Percentiles rank a stretch among this genome's conserved stretches.
These are phyloP conservation scores for Drosophila bocqueti DNA, from an alignment of 1,140 invertebrate species.

Conservation along the genomic window DNA sequence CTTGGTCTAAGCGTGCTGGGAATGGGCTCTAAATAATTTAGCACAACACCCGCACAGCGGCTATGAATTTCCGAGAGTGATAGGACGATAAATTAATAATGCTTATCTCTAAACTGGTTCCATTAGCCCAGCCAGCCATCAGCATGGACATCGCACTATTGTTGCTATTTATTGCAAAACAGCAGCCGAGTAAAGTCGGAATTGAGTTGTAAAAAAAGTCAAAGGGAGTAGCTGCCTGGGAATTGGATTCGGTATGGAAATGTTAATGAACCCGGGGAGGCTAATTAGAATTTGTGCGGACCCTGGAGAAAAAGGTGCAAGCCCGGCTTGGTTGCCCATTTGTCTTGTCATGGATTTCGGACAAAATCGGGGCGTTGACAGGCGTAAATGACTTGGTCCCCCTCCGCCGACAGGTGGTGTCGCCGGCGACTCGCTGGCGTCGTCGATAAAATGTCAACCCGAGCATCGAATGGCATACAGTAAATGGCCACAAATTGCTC, in stretches of 20 bases:
- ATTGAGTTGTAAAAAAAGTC: conserved; percentile 41
- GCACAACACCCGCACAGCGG: conserved; percentile 63
- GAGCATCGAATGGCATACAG: conserved; percentile 2
- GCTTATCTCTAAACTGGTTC: conserved; percentile 78
- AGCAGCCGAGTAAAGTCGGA: conserved; percentile 27
- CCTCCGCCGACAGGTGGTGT: conserved; percentile 64
- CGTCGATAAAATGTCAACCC: conserved; percentile 79
- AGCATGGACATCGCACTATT: conserved; percentile 33
- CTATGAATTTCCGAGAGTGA: conserved; percentile 25
- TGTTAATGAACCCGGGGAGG: conserved; percentile 55
- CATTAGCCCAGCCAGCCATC: conserved; percentile 59
- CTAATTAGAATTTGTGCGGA: conserved; percentile 53
- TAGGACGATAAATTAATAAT: conserved; percentile 74
- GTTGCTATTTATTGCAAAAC: conserved; percentile 49
- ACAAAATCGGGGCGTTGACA: conserved; percentile 79
- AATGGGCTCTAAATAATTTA: conserved; percentile 36
- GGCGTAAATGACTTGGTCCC: conserved; percentile 71
- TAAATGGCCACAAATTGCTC: conserved; percentile 52
- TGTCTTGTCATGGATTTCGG: conserved; percentile 59
- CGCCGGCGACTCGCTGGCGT: conserved; percentile 67
- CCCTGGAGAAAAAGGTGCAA: conserved; percentile 21
- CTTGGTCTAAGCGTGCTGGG: conserved; percentile 23
- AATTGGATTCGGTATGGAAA: conserved; percentile 27
- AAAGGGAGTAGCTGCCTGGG: conserved; percentile 1
- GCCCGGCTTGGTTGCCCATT: conserved; percentile 51